These are phyloP conservation scores for Ephydatia muelleri DNA, from an alignment of 37 sponge, comb jelly and placozoan species.

Conservation along the genomic window DNA sequence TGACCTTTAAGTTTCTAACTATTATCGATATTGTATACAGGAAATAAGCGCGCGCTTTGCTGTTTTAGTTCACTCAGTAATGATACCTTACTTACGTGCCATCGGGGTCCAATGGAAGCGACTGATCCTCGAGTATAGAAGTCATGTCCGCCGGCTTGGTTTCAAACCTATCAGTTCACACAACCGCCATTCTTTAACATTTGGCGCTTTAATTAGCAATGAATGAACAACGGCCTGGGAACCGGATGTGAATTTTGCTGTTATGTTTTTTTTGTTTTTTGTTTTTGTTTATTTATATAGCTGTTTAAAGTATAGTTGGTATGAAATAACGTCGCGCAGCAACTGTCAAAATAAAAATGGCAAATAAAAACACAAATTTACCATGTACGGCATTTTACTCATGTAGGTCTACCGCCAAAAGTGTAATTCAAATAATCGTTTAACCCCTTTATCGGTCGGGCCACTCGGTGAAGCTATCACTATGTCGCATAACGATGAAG, in stretches of 20 bases:
- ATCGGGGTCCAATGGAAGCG: slow-evolving; percentile 62
- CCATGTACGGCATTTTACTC: no score
- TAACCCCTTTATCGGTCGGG: no score
- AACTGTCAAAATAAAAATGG: background rate
- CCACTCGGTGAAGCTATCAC: background rate
- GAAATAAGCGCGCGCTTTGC: slow-evolving; percentile 19
- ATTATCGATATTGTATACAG: background rate
- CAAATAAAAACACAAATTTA: background rate
- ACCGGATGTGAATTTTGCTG: background rate
- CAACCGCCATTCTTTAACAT: background rate
- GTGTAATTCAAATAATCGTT: no score
- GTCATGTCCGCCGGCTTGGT: slow-evolving; percentile 27
- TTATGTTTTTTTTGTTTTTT: no score
- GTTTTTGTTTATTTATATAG: background rate
- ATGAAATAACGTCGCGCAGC: background rate
- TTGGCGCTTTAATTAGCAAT: background rate
- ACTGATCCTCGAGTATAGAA: slow-evolving; percentile 63
- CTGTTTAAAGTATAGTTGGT: background rate
- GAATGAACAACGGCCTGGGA: background rate
- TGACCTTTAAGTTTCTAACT: background rate
- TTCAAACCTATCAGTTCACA: background rate
- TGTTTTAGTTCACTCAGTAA: slow-evolving; percentile 34
- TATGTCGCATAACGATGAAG: background rate
- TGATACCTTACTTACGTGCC: slow-evolving; percentile 54
- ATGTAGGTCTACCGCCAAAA: background rate